Conservation (phyloP, 2,113 vertebrate genomes). For the Abramis brama region DNA sequence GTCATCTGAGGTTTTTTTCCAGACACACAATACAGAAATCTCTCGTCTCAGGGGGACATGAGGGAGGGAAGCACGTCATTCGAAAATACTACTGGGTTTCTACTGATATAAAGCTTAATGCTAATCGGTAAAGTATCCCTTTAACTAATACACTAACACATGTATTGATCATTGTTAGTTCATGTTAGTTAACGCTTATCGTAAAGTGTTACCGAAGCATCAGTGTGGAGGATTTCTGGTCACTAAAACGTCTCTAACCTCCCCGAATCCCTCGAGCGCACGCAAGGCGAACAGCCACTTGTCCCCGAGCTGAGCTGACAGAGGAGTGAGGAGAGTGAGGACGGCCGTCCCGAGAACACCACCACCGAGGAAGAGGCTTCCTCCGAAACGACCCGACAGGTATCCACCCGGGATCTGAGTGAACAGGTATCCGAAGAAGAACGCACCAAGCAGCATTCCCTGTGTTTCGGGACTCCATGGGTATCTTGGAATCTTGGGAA, state of each 20-base stretch:
- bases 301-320: conserved; percentile 75
- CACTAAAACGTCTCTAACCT: conserved; percentile 63
- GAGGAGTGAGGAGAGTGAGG: conserved; percentile 81
- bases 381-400: conserved; percentile 79
- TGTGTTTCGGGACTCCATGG: conserved; percentile 74
- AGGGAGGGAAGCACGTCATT: too few species aligned
- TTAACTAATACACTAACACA: too few species aligned
- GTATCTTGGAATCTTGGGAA: conserved; percentile 68
- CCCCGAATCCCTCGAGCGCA: conserved; percentile 74
- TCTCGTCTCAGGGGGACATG: too few species aligned
- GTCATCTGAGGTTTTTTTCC: too few species aligned
- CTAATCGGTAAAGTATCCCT: too few species aligned
- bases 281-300: conserved; percentile 75
- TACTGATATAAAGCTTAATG: too few species aligned
- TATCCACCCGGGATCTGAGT: conserved; percentile 86
- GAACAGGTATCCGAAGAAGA: conserved; percentile 83
- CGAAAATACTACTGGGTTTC: too few species aligned
- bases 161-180: too few species aligned
- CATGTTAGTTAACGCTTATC: too few species aligned
- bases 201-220: background rate
- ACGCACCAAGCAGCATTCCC: conserved; percentile 82
- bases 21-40: too few species aligned
- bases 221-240: background rate
- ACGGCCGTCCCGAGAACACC: conserved; percentile 78
- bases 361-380: conserved; percentile 77